Evolutionary conservation across 2,113 vertebrate species (phyloP).

Genomic region (Ivindomyrus marchei): DNA sequence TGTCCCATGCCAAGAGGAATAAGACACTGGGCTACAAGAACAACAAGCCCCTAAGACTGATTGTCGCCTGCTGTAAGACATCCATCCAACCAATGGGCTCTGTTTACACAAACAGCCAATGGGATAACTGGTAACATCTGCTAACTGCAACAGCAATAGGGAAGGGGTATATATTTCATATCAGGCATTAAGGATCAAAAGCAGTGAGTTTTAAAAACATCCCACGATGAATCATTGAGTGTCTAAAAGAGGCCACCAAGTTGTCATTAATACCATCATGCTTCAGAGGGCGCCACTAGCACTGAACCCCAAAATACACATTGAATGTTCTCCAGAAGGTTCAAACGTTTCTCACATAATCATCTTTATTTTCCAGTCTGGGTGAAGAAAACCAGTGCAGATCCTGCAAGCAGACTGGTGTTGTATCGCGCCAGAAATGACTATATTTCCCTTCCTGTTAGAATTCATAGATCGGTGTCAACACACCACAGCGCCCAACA

Average conservation of each 20-base stretch:
- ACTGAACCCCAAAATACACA: not conserved
- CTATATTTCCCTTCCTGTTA: slow-evolving; percentile 44
- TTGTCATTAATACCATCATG: not conserved
- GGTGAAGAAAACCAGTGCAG: slow-evolving; percentile 48
- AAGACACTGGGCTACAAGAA: not conserved
- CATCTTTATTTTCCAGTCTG: slow-evolving; percentile 61
- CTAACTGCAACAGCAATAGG: not conserved
- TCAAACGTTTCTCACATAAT: slow-evolving; percentile 45
- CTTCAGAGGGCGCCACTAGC: not conserved
- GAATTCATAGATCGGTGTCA: not conserved
- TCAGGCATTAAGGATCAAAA: not conserved
- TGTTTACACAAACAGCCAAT: not conserved
- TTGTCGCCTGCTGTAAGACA: not conserved
- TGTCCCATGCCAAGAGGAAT: not conserved
- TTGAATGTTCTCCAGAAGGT: not conserved
- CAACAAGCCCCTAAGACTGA: not conserved
- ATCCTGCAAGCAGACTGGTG: slow-evolving; percentile 42
- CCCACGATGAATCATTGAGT: not conserved
- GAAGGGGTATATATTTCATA: not conserved
- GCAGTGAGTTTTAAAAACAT: not conserved
- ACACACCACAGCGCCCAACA: no score
- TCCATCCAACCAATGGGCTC: not conserved
- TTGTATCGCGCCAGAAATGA: slow-evolving; percentile 50
- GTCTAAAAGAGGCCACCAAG: not conserved
- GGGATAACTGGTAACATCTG: not conserved